Evolutionary conservation across 1,140 invertebrate species (phyloP).

Genomic region (Drosophila kepulauana): DNA sequence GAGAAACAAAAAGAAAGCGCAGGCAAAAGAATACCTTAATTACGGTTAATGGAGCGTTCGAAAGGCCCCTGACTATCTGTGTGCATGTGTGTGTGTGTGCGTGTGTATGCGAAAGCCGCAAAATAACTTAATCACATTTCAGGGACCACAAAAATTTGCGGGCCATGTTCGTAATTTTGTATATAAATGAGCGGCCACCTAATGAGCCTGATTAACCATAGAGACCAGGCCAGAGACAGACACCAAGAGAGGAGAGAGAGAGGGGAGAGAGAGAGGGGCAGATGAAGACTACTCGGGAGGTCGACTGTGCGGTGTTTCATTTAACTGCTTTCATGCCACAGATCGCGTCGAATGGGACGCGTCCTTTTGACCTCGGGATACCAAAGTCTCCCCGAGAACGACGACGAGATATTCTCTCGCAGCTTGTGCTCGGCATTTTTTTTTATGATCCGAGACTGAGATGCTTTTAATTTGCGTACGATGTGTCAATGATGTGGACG

Average conservation of each 20-base stretch:
- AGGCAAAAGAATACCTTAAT: slow-evolving; percentile 83
- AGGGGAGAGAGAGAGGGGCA: background rate
- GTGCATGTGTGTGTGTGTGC: slow-evolving; percentile 24
- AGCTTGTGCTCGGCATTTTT: slow-evolving; percentile 31
- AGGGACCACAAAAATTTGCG: slow-evolving; percentile 80
- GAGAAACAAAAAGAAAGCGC: slow-evolving; percentile 75
- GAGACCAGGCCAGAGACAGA: slow-evolving; percentile 16
- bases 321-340: slow-evolving; percentile 83
- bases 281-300: slow-evolving; percentile 45
- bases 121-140: slow-evolving; percentile 84
- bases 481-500: slow-evolving; percentile 81
- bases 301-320: slow-evolving; percentile 75
- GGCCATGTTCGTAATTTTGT: slow-evolving; percentile 80
- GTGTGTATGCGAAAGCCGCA: slow-evolving; percentile 51
- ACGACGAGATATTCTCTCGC: slow-evolving; percentile 9
- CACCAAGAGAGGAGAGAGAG: background rate
- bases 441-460: slow-evolving; percentile 59
- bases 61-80: slow-evolving; percentile 38
- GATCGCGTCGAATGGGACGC: slow-evolving; percentile 79
- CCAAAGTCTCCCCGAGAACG: background rate
- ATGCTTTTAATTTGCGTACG: slow-evolving; percentile 82
- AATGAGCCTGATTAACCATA: slow-evolving; percentile 84
- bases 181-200: slow-evolving; percentile 84
- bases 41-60: slow-evolving; percentile 84
- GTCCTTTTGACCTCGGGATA: slow-evolving; percentile 79